A percentile compares a stretch with the other conserved stretches of the same genome.
These are phyloP conservation scores for Phoeniculus purpureus DNA, from an alignment of 2,797 vertebrate genomes.

Conservation along the genomic window DNA sequence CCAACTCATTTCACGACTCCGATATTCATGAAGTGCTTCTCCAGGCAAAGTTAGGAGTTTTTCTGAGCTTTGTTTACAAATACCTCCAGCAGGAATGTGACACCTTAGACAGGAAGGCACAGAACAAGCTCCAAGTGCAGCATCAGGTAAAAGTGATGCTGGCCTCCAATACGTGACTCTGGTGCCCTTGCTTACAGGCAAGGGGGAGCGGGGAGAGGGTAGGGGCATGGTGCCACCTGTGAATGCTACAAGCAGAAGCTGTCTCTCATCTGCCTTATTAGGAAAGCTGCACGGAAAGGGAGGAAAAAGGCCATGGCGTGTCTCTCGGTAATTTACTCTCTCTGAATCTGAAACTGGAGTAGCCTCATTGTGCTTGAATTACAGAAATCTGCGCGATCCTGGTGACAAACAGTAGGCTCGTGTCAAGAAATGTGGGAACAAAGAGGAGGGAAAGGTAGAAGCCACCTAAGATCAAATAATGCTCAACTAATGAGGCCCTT, in stretches of 20 bases:
- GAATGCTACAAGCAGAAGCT: slow-evolving; percentile 25
- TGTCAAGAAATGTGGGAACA: background rate
- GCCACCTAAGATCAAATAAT: background rate
- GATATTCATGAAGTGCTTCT: background rate
- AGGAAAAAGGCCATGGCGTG: background rate
- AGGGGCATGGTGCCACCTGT: background rate
- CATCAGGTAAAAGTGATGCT: background rate
- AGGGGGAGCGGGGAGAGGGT: background rate
- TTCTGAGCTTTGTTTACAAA: slow-evolving; percentile 42
- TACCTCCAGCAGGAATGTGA: slow-evolving; percentile 5
- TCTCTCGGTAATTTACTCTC: background rate
- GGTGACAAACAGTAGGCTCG: background rate
- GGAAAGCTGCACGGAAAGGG: background rate
- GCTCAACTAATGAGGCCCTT: background rate
- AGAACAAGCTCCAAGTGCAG: background rate
- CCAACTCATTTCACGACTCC: background rate
- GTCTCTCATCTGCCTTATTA: slow-evolving; percentile 18
- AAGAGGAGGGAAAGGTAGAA: background rate
- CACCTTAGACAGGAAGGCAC: slow-evolving; percentile 12
- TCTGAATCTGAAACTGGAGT: background rate
- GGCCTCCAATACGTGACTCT: background rate
- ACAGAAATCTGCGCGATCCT: background rate
- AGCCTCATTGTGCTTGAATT: background rate
- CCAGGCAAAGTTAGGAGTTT: background rate
- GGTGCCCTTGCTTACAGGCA: slow-evolving; percentile 13